Percentiles rank a stretch among this genome's conserved stretches.
Evolutionary conservation across 2,113 vertebrate species (phyloP).

Genomic region (Tyto alba): DNA sequence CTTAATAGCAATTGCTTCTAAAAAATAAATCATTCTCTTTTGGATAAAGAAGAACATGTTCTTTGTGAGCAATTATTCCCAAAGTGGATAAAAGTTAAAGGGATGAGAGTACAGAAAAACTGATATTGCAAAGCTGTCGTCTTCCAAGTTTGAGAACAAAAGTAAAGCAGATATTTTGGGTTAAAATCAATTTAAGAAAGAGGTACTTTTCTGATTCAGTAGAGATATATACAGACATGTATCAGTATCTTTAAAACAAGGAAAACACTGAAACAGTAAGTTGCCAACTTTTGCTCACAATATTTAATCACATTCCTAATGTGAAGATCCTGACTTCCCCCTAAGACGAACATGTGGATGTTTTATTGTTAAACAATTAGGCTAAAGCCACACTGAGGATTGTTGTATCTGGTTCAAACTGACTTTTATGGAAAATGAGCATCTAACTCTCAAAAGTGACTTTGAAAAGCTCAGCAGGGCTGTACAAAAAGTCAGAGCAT

Average conservation of each 20-base stretch:
- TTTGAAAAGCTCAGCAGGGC: not conserved
- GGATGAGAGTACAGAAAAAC: not conserved
- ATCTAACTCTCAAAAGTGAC: not conserved
- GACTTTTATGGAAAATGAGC: not conserved
- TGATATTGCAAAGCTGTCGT: not conserved
- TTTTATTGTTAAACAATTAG: slow-evolving; percentile 1
- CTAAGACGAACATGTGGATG: not conserved
- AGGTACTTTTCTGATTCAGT: not conserved
- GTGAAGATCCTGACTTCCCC: not conserved
- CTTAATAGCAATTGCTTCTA: not conserved
- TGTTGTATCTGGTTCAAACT: not conserved
- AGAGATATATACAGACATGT: not conserved
- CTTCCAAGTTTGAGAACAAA: not conserved
- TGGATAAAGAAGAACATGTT: not conserved
- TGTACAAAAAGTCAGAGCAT: not conserved
- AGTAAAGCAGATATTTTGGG: not conserved
- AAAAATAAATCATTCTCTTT: not conserved
- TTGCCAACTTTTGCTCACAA: not conserved
- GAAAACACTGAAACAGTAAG: not conserved
- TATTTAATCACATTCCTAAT: not conserved
- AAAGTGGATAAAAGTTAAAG: not conserved
- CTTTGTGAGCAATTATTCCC: not conserved
- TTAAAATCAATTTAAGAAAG: not conserved
- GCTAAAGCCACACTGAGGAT: not conserved
- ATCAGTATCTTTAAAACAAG: not conserved